phyloP scores from a whole-genome alignment of 2,888 invertebrate species.

The Thysanoteuthis rhombus region DNA sequence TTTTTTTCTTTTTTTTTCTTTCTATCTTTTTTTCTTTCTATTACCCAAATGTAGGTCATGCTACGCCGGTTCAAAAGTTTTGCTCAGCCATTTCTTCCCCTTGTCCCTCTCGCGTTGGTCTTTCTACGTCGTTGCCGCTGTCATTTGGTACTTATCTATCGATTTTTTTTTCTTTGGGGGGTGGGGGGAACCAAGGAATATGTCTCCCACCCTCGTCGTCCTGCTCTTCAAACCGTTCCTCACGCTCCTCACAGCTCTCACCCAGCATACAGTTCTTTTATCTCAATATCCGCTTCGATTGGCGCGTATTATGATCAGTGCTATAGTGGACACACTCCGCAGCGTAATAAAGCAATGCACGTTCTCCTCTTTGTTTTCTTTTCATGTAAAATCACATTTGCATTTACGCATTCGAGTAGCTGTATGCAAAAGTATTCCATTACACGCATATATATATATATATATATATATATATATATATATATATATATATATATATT shows the following conservation, averaged over 20 bases:
- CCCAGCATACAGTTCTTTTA: background rate
- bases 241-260: background rate
- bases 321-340: background rate
- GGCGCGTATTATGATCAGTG: background rate
- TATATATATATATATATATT: background rate
- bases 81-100: background rate
- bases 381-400: background rate
- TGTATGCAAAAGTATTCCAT: background rate
- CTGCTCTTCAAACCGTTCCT: background rate
- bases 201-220: background rate
- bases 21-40: background rate
- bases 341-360: background rate
- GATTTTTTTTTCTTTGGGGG: background rate
- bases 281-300: background rate
- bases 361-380: background rate
- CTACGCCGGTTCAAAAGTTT: background rate
- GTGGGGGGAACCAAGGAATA: background rate
- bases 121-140: background rate
- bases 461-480: background rate
- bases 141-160: background rate
- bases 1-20: background rate
- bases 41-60: background rate
- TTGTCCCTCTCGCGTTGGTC: background rate
- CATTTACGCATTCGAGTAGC: background rate
- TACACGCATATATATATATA: background rate